Percentiles rank a stretch among this genome's conserved stretches.
These are phyloP conservation scores for Brachyalestes nurse DNA, from an alignment of 2,797 vertebrate species.

Conservation along the genomic window DNA sequence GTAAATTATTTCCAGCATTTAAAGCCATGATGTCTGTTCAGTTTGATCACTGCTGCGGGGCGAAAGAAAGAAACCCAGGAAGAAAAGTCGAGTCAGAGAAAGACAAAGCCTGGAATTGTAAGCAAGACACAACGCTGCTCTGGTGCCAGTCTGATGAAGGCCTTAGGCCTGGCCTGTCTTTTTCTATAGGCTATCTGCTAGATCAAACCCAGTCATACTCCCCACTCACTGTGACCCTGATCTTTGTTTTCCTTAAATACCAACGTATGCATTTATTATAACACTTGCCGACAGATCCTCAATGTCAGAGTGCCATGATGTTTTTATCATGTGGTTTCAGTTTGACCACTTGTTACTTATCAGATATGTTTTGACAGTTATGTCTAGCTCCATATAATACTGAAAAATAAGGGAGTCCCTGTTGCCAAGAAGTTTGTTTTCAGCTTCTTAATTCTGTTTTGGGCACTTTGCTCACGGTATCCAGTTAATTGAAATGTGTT, in stretches of 20 bases:
- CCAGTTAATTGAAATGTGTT: too few relatives aligned
- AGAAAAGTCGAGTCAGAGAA: slow-evolving; percentile 29
- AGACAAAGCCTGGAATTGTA: slow-evolving; percentile 45
- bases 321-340: too few relatives aligned
- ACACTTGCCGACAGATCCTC: too few relatives aligned
- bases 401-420: too few relatives aligned
- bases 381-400: too few relatives aligned
- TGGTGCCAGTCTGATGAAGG: slow-evolving; percentile 14
- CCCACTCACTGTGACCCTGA: neutral
- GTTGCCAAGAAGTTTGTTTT: too few relatives aligned
- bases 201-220: neutral
- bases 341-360: too few relatives aligned
- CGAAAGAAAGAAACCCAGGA: neutral
- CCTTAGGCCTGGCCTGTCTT: neutral
- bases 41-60: neutral
- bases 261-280: too few relatives aligned
- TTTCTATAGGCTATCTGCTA: neutral
- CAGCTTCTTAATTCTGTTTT: too few relatives aligned
- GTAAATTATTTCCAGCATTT: slow-evolving; percentile 3
- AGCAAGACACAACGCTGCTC: slow-evolving; percentile 21
- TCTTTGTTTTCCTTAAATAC: neutral
- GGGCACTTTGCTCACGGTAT: too few relatives aligned
- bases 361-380: too few relatives aligned
- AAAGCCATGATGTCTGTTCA: neutral
- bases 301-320: too few relatives aligned